phyloP scores from a whole-genome alignment of 2,888 invertebrate genomes.

The Ormyrus labotus region DNA sequence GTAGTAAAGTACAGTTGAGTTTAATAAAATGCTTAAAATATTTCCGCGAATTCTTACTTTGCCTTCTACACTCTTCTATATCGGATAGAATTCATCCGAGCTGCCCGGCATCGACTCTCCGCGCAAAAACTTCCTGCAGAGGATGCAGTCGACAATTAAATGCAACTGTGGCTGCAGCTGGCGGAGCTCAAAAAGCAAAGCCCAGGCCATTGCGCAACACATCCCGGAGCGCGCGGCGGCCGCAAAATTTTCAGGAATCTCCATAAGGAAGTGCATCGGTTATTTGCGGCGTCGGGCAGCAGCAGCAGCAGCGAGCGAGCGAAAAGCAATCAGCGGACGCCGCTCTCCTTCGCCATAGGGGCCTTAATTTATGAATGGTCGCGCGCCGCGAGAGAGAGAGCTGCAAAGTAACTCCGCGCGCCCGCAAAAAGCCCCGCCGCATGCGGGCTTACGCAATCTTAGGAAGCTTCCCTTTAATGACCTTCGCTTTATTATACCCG shows the following conservation, averaged over 20 bases:
- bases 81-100: no score
- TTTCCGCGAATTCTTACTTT: no score
- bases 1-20: no score
- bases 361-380: constrained; percentile 54
- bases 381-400: constrained; percentile 15
- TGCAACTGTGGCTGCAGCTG: no score
- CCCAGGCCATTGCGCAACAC: background rate
- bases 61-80: no score
- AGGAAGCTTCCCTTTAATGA: background rate
- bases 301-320: constrained; percentile 3
- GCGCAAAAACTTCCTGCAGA: no score
- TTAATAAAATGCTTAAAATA: no score
- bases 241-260: constrained; percentile 52
- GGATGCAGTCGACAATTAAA: no score
- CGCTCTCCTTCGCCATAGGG: constrained; percentile 34
- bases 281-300: constrained; percentile 19
- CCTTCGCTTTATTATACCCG: no score
- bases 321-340: constrained; percentile 32
- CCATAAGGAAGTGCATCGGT: constrained; percentile 47
- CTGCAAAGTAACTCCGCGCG: constrained; percentile 27
- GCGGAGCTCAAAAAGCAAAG: no score
- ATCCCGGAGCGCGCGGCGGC: background rate
- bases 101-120: no score
- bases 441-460: constrained; percentile 31
- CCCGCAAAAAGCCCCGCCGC: constrained; percentile 25